These are phyloP conservation scores for Agrotis exclamationis DNA, from an alignment of 2,888 invertebrate genomes.

Conservation along the genomic window DNA sequence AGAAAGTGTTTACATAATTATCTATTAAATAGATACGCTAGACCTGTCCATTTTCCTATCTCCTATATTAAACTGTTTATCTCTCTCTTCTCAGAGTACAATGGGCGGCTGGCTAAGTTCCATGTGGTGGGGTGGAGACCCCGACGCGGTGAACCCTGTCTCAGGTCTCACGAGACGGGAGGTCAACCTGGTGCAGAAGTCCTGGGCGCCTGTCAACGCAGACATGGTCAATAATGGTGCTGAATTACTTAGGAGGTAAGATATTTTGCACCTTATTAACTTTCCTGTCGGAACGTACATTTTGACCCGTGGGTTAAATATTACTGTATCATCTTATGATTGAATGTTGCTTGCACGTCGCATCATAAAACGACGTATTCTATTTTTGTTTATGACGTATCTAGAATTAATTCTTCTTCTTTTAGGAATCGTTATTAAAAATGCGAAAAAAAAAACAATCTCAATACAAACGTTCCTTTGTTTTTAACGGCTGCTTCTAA, in stretches of 20 bases:
- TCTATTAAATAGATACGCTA: too few species aligned
- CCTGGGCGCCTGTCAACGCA: slow-evolving; percentile 82
- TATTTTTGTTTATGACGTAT: too few species aligned
- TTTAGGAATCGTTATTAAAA: not conserved
- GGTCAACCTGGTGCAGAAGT: slow-evolving; percentile 79
- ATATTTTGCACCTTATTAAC: not conserved
- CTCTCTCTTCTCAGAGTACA: slow-evolving; percentile 67
- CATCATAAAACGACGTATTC: too few species aligned
- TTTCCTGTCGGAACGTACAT: not conserved
- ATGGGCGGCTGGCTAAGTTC: slow-evolving; percentile 87
- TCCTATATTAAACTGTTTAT: not conserved
- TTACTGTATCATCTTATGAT: not conserved
- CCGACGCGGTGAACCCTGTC: slow-evolving; percentile 77
- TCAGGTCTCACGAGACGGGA: slow-evolving; percentile 82
- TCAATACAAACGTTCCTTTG: too few species aligned
- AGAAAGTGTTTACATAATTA: too few species aligned
- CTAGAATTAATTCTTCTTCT: too few species aligned
- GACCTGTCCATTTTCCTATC: too few species aligned
- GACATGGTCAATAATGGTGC: slow-evolving; percentile 79
- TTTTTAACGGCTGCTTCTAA: too few species aligned
- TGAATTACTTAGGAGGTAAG: slow-evolving; percentile 85
- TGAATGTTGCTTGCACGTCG: not conserved
- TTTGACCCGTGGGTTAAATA: not conserved
- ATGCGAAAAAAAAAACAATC: not conserved
- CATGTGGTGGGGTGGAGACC: slow-evolving; percentile 86